Evolutionary conservation across 2,797 vertebrate species (phyloP).

Genomic region (Megalops cyprinoides): DNA sequence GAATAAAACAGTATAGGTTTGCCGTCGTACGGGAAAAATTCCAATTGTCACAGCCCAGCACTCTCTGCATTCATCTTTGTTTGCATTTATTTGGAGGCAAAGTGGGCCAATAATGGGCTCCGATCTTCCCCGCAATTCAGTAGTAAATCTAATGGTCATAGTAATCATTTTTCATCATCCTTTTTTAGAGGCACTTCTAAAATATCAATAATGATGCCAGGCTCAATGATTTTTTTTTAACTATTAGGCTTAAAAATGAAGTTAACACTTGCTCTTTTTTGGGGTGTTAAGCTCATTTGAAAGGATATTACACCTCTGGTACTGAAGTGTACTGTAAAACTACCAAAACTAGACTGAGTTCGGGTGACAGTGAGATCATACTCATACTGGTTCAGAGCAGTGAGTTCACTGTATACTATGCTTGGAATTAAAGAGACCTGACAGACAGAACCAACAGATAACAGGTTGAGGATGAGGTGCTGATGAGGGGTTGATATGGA

Average conservation of each 20-base stretch:
- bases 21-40: not conserved
- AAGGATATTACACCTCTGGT: not conserved
- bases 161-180: not conserved
- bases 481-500: not conserved
- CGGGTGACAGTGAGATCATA: no score
- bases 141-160: conserved; percentile 6
- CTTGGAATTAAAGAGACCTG: no score
- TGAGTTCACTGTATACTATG: no score
- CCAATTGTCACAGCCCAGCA: not conserved
- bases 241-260: not conserved
- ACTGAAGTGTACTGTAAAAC: not conserved
- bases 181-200: not conserved
- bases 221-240: not conserved
- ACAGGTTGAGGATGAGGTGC: not conserved
- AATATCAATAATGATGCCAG: not conserved
- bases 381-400: no score
- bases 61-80: not conserved
- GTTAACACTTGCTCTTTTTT: not conserved
- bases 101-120: not conserved
- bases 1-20: not conserved
- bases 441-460: not conserved
- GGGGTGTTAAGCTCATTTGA: not conserved
- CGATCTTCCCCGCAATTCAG: not conserved
- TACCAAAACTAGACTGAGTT: not conserved
- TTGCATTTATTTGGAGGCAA: conserved; percentile 15